Conservation (phyloP, 2,113 vertebrate species). For the Varanus salvator region DNA sequence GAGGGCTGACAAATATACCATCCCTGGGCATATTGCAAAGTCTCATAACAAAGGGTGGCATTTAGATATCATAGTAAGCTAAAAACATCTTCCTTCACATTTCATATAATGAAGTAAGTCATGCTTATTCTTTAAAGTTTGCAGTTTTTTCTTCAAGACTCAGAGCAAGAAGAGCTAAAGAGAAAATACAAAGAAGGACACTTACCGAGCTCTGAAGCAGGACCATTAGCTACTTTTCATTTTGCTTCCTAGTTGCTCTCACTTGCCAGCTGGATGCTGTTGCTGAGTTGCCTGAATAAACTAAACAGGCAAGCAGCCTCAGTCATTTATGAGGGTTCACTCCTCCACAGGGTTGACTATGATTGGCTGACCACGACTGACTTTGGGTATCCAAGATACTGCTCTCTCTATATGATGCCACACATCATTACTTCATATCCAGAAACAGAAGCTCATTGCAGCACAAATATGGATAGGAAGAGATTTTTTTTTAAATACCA, state of each 20-base stretch:
- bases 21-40: not conserved
- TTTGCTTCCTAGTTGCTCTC: not conserved
- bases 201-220: constrained; percentile 7
- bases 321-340: constrained; percentile 10
- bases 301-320: not conserved
- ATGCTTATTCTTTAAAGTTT: not conserved
- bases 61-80: not conserved
- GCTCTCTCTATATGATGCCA: constrained; percentile 4
- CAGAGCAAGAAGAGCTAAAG: not conserved
- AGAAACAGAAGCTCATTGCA: constrained; percentile 5
- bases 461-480: constrained; percentile 14
- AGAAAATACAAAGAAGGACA: not conserved
- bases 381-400: constrained; percentile 28
- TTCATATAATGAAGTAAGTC: not conserved
- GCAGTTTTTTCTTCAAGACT: not conserved
- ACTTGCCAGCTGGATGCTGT: not conserved
- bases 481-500: not conserved
- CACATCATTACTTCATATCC: not conserved
- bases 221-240: not conserved
- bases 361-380: constrained; percentile 11
- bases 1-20: not conserved
- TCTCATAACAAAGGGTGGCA: not conserved
- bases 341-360: not conserved
- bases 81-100: no score
- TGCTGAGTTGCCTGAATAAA: not conserved